These are phyloP conservation scores for Caenorhabditis sp. DNA, from an alignment of 2,888 invertebrate genomes.

Conservation along the genomic window DNA sequence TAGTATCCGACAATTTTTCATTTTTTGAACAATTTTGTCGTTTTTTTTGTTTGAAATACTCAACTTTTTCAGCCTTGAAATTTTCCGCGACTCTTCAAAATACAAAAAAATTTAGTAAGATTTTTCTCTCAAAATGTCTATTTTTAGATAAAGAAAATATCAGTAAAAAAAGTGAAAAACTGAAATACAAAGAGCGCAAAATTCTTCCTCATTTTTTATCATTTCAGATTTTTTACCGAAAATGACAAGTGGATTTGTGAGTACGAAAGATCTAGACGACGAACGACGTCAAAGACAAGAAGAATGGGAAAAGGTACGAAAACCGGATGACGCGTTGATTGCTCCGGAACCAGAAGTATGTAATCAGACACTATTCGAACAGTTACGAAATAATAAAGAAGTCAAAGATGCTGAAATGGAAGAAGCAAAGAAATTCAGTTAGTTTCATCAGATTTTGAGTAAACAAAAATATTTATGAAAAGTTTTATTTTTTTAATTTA, in stretches of 20 bases:
- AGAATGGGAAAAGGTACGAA: conserved; percentile 94
- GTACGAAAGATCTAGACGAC: conserved; percentile 86
- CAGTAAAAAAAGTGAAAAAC: too few relatives aligned
- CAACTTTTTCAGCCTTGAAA: too few relatives aligned
- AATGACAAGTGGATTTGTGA: conserved; percentile 78
- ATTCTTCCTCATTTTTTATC: background rate
- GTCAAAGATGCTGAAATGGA: conserved; percentile 92
- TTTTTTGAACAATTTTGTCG: background rate
- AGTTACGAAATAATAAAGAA: conserved; percentile 88
- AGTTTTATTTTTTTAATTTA: background rate
- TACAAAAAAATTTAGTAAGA: too few relatives aligned
- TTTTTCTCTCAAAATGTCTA: too few relatives aligned
- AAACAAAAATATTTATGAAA: background rate
- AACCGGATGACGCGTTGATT: conserved; percentile 87
- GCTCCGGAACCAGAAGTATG: conserved; percentile 87
- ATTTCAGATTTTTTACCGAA: background rate
- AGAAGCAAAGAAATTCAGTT: conserved; percentile 93
- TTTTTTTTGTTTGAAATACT: too few relatives aligned
- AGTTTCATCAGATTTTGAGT: conserved; percentile 70
- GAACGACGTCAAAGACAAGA: conserved; percentile 84
- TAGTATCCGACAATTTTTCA: background rate
- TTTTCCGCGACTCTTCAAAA: too few relatives aligned
- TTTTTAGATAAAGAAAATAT: too few relatives aligned
- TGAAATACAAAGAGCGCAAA: too few relatives aligned
- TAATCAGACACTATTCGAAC: conserved; percentile 85